Evolutionary conservation across 1,140 invertebrate genomes (phyloP), one percentile per base, ranked within the genome.

Genomic region (Drosophila pachea): DNA sequence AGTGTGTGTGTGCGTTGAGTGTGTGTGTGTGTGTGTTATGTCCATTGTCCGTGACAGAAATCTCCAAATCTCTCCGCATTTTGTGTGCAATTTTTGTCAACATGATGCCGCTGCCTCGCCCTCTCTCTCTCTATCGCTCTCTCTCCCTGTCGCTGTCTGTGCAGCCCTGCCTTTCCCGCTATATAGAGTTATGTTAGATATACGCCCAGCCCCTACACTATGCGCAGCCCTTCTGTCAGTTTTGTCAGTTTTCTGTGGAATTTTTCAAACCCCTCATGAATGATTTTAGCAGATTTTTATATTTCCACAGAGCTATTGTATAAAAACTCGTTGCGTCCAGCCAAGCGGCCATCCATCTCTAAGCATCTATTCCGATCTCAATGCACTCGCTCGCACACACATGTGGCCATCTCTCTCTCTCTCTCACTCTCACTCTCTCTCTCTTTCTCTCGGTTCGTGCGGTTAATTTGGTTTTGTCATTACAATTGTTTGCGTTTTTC

Each of bases 381-480:
- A 12, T 22, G 48, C 59, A 68, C 38, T 50, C 63, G 12, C 36
- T 29, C 32, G 16, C 47, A 61, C 49, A 50, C 42, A 36, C 14
- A 66, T 70, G 38, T 54, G n/a, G n/a, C n/a, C n/a, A n/a, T n/a
- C 55, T 68, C 45, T 45, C 54, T 36, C 59, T 43, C 45, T 73
- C 65, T 49, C 49, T 59, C 65, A n/a, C 55, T 68, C 45, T 45
- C 54, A 33, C 59, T 43, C 45, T 73, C 65, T 49, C 49, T 59
- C 65, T 62, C 35, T 56, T 54, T 9, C 58, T n/a, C 40, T 64
- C 22, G 33, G 56, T 65, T 32, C 61, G 62, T 83, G 78, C 76
- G 78, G 78, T 83, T 83, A 84, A 79, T 83, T 83, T 84, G 78
- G 78, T 83, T 83, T 83, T 83, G 78, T 83, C 78, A 83, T 84